Base-by-base conservation (phyloP, 2,888 invertebrate genomes). In the Chrysolina haemoptera region DNA sequence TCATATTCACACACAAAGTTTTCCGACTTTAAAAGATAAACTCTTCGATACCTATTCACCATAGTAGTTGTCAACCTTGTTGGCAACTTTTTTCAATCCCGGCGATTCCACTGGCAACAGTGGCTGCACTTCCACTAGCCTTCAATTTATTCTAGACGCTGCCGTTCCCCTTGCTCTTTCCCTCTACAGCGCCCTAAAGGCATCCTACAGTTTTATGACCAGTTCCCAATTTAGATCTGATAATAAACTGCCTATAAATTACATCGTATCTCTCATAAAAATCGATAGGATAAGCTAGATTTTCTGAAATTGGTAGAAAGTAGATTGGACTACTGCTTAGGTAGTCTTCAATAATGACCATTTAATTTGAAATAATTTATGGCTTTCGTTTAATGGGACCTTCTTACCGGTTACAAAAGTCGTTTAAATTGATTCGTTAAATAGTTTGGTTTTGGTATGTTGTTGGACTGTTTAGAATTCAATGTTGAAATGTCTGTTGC, bases 231-330 rank as follows among this genome's bases (percentile, higher is more conserved):
- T 78, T 76, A 71, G 76, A 72, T 74, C 74, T 64, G 76, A 79
- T 79, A 79, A 79, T 76, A 79, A 76, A 76, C 75, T 43, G 71
- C 76, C 78, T 68, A 79, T 79, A 79, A 76, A 79, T 78, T 78
- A 76, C 71, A 20, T 41, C 59, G 68, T 71, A 78, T 78, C 76
- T 75, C 74, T 66, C 70, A 70, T 64, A 74, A 75, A 76, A 76
- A 76, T 78, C 76, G 74, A 78, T 78, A 62, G 67, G 70, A 62
- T 65, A 43, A 62, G 55, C 50, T 53, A 67, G 67, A 72, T 62
- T 66, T 73, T 73, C 68, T 66, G 62, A 70, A 66, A 70, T 75
- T 40, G 63, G 53, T 70, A 67, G 67, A 67, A 67, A 67, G 74
- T 67, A 65, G 53, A 70, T 63, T 64, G 43, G 53, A 65, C 70